Percentiles rank a stretch among this genome's conserved stretches.
Conservation (phyloP, 1,140 invertebrate species). For the Calosoma granatense region DNA sequence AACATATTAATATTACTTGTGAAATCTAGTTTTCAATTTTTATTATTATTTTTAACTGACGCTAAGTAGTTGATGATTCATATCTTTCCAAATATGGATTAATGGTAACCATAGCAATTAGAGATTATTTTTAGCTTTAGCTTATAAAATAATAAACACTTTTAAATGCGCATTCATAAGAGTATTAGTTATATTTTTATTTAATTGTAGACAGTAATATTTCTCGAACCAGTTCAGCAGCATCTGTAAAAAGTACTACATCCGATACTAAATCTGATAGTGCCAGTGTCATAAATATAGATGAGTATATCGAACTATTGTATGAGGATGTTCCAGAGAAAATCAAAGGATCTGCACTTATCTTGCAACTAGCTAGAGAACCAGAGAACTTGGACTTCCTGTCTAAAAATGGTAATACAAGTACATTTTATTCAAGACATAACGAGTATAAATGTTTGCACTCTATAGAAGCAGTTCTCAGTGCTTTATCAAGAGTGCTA, state of each 20-base stretch:
- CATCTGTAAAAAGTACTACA: not conserved
- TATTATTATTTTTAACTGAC: not conserved
- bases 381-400: slow-evolving; percentile 91
- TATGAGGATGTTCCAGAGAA: slow-evolving; percentile 94
- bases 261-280: not conserved
- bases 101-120: no score
- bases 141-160: no score
- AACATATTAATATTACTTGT: slow-evolving; percentile 18
- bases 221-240: not conserved
- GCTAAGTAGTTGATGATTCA: not conserved
- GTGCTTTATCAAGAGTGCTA: slow-evolving; percentile 86
- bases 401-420: slow-evolving; percentile 76
- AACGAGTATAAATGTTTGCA: slow-evolving; percentile 13
- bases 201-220: not conserved
- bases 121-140: no score
- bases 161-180: no score
- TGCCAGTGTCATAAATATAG: slow-evolving; percentile 61
- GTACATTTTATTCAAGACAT: slow-evolving; percentile 6
- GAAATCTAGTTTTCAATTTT: slow-evolving; percentile 11
- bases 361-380: slow-evolving; percentile 82
- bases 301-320: slow-evolving; percentile 90
- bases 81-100: no score
- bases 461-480: slow-evolving; percentile 82
- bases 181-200: not conserved
- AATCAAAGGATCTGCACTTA: slow-evolving; percentile 82